Conservation (phyloP, 2,113 vertebrate genomes). For the Motacilla alba region DNA sequence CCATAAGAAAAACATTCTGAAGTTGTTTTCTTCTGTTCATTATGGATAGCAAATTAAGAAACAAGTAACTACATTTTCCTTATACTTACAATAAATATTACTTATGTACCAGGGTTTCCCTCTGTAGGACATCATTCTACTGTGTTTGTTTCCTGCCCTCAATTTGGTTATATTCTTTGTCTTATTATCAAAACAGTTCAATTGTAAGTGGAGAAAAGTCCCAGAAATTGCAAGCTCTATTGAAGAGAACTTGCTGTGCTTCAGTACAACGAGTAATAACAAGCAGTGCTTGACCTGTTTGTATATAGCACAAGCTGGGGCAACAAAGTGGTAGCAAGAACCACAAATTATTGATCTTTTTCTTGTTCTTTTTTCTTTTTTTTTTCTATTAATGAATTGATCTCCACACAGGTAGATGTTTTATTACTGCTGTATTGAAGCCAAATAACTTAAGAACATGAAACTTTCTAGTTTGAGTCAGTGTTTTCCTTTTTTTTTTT, state of each 20-base stretch:
- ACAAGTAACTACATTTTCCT: neutral
- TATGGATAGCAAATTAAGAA: neutral
- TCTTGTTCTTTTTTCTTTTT: neutral
- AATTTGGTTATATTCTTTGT: neutral
- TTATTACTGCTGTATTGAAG: neutral
- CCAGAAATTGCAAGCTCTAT: neutral
- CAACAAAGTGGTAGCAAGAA: neutral
- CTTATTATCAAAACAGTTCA: neutral
- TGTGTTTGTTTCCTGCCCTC: neutral
- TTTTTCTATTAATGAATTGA: neutral
- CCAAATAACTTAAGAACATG: neutral
- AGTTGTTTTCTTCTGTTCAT: neutral
- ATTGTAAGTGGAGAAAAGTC: neutral
- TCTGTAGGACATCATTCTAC: neutral
- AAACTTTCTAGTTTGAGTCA: neutral
- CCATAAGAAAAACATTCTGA: neutral
- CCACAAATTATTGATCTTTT: neutral
- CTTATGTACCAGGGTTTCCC: neutral
- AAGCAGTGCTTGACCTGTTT: neutral
- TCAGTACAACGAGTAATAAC: neutral
- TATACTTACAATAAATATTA: neutral
- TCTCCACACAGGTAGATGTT: neutral
- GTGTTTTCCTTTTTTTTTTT: neutral
- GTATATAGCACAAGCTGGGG: neutral
- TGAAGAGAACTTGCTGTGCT: neutral